Evolutionary conservation across 2,888 invertebrate species (phyloP).

Genomic region (Eristalis pertinax): DNA sequence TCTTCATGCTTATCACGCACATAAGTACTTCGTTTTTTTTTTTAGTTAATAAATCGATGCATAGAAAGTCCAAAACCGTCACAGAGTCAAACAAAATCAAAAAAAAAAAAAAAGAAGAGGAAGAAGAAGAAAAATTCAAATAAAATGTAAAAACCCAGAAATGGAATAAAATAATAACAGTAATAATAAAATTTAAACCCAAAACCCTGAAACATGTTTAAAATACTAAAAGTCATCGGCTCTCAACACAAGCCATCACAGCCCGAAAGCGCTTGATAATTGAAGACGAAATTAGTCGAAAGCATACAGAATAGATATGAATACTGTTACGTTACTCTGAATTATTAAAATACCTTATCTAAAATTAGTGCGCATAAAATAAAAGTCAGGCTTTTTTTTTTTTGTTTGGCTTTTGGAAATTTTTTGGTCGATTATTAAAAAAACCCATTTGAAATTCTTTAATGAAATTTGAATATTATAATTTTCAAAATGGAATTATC

Average conservation of each 20-base stretch:
- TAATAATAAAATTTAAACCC: constrained; percentile 39
- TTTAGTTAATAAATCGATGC: constrained; percentile 10
- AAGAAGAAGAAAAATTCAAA: background rate
- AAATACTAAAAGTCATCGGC: constrained; percentile 38
- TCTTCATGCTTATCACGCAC: constrained; percentile 22
- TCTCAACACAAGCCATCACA: background rate
- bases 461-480: no score
- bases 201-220: constrained; percentile 27
- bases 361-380: no score
- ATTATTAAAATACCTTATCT: no score
- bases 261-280: no score
- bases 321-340: no score
- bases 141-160: background rate
- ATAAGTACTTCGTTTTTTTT: background rate
- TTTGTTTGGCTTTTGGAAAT: no score
- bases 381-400: no score
- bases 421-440: no score
- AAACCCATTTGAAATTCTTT: no score
- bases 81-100: background rate
- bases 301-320: no score
- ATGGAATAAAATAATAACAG: constrained; percentile 3
- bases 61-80: background rate
- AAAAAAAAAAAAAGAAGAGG: background rate
- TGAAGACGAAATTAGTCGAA: no score
- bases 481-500: no score